These are phyloP conservation scores for Ammodytes dubius DNA, from an alignment of 2,113 vertebrate species.

Conservation along the genomic window DNA sequence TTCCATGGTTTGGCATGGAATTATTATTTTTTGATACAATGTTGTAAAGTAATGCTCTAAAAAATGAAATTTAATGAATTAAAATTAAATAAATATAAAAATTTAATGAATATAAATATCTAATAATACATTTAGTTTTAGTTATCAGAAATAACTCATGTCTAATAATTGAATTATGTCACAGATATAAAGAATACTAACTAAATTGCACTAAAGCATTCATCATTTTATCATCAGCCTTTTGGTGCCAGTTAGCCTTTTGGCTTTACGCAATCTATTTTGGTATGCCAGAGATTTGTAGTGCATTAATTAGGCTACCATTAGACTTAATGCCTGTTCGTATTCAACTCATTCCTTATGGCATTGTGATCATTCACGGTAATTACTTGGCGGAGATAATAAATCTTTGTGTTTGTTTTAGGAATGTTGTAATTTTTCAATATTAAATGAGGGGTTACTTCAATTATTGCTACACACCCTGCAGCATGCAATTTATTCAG, in stretches of 20 bases:
- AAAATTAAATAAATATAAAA: too few relatives aligned
- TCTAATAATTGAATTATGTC: background rate
- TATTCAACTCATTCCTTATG: slow-evolving; percentile 73
- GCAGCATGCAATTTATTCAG: slow-evolving; percentile 37
- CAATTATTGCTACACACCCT: slow-evolving; percentile 34
- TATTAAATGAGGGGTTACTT: slow-evolving; percentile 59
- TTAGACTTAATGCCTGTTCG: slow-evolving; percentile 68
- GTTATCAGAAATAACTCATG: slow-evolving; percentile 1
- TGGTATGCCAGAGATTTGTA: slow-evolving; percentile 17
- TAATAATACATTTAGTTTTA: too few relatives aligned
- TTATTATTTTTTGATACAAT: background rate
- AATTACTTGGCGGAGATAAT: slow-evolving; percentile 73
- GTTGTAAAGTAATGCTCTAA: too few relatives aligned
- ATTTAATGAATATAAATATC: too few relatives aligned
- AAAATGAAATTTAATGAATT: too few relatives aligned
- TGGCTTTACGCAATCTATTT: slow-evolving; percentile 30
- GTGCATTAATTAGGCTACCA: slow-evolving; percentile 28
- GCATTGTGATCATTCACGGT: slow-evolving; percentile 74
- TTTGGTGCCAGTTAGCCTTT: background rate
- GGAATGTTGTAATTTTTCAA: slow-evolving; percentile 54
- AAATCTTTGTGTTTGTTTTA: slow-evolving; percentile 80
- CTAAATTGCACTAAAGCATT: slow-evolving; percentile 11
- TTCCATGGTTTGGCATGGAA: background rate
- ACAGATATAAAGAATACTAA: too few relatives aligned
- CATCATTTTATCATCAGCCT: slow-evolving; percentile 48